Percentiles rank a stretch among this genome's conserved stretches.
phyloP scores from a whole-genome alignment of 2,797 vertebrate species.

The Aselliscus stoliczkanus region DNA sequence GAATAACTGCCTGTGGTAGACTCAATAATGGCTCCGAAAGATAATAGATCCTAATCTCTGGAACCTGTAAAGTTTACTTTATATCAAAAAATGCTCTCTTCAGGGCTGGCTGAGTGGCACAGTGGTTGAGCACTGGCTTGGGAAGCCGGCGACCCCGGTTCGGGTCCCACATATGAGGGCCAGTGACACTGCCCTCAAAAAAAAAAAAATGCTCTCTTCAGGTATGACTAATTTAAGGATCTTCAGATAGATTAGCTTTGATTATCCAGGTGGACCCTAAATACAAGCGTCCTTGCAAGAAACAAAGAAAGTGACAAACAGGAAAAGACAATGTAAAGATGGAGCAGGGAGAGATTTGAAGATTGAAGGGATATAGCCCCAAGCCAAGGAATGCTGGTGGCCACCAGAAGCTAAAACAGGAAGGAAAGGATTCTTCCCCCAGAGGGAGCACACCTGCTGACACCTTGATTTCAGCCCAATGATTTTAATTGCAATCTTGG shows the following conservation, averaged over 20 bases:
- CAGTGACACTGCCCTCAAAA: too few species aligned
- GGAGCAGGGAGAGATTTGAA: neutral
- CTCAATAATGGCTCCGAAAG: neutral
- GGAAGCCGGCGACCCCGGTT: too few species aligned
- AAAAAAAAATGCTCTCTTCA: too few species aligned
- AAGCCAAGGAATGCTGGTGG: neutral
- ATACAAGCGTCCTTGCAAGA: neutral
- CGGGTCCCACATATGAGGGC: too few species aligned
- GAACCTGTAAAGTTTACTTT: neutral
- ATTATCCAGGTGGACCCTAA: neutral
- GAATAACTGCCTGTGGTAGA: neutral
- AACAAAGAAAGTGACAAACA: neutral
- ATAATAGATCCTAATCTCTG: neutral
- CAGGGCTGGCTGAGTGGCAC: too few species aligned
- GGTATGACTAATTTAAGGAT: neutral
- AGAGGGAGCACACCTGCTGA: neutral
- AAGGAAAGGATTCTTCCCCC: neutral
- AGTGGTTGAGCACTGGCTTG: too few species aligned
- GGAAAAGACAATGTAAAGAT: neutral
- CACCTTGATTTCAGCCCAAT: neutral
- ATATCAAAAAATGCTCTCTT: neutral
- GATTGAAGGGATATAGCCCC: neutral
- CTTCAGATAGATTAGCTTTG: neutral
- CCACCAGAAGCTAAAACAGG: neutral
- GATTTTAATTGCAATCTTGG: neutral